phyloP scores from a whole-genome alignment of 2,888 invertebrate species.

The Meteorus cinctellus region DNA sequence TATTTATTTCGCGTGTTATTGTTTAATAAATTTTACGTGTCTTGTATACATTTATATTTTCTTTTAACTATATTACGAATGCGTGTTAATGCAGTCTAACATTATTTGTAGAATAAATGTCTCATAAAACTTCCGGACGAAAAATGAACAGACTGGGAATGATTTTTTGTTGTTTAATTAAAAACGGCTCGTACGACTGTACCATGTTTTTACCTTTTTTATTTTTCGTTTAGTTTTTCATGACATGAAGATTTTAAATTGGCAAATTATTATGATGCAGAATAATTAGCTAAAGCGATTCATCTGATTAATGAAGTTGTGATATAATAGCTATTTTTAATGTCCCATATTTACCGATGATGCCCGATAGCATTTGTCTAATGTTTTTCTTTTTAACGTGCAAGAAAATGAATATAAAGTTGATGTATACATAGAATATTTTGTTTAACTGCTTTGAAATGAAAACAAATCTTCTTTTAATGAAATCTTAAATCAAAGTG shows the following conservation, averaged over 20 bases:
- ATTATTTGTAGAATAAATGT: not conserved
- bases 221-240: not conserved
- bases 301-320: not conserved
- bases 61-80: not conserved
- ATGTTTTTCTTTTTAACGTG: not conserved
- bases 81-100: not conserved
- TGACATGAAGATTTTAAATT: conserved; percentile 4
- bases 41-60: not conserved
- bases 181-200: conserved; percentile 12
- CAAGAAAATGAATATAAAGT: not conserved
- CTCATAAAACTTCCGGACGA: not conserved
- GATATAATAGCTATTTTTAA: not conserved
- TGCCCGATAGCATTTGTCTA: not conserved
- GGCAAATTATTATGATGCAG: not conserved
- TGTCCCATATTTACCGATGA: not conserved
- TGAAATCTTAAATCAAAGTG: not conserved
- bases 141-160: not conserved
- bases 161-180: not conserved
- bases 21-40: not conserved
- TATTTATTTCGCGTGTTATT: not conserved
- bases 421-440: no score
- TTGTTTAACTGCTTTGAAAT: not conserved
- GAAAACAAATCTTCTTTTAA: not conserved
- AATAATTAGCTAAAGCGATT: not conserved
- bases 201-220: not conserved